Percentiles rank a stretch among this genome's conserved stretches.
These are phyloP conservation scores for Caenorhabditis parvicauda DNA, from an alignment of 2,888 invertebrate species.

Conservation along the genomic window DNA sequence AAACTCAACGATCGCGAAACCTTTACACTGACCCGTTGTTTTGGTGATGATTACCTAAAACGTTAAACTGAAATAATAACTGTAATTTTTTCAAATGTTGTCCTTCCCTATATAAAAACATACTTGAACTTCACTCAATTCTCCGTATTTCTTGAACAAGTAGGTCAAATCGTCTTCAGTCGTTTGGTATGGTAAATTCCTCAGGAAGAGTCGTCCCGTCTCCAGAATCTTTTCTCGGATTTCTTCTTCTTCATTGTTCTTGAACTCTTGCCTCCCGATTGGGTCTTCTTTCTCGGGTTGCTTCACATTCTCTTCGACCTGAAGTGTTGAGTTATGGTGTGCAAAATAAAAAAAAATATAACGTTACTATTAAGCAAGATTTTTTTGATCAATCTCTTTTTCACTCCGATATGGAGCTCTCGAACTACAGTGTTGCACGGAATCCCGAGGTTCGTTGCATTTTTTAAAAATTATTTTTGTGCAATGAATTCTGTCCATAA, in stretches of 20 bases:
- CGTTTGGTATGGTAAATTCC: constrained; percentile 83
- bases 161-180: constrained; percentile 81
- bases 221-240: constrained; percentile 56
- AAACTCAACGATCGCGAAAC: constrained; percentile 87
- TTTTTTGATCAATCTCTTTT: too few relatives aligned
- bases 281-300: constrained; percentile 11
- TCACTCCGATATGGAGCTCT: too few relatives aligned
- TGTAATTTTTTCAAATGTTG: not conserved
- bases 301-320: too few relatives aligned
- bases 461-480: too few relatives aligned
- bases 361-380: too few relatives aligned
- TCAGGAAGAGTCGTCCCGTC: constrained; percentile 85
- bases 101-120: not conserved
- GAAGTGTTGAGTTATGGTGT: not conserved
- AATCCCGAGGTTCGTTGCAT: too few relatives aligned
- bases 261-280: not conserved
- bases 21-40: constrained; percentile 79
- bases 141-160: constrained; percentile 71
- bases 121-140: constrained; percentile 71
- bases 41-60: constrained; percentile 79
- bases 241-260: constrained; percentile 25
- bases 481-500: too few relatives aligned
- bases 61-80: not conserved
- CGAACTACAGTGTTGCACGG: too few relatives aligned
- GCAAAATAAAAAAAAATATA: too few relatives aligned